Conservation (phyloP, 1,140 invertebrate species). For the Pararge aegeria region DNA sequence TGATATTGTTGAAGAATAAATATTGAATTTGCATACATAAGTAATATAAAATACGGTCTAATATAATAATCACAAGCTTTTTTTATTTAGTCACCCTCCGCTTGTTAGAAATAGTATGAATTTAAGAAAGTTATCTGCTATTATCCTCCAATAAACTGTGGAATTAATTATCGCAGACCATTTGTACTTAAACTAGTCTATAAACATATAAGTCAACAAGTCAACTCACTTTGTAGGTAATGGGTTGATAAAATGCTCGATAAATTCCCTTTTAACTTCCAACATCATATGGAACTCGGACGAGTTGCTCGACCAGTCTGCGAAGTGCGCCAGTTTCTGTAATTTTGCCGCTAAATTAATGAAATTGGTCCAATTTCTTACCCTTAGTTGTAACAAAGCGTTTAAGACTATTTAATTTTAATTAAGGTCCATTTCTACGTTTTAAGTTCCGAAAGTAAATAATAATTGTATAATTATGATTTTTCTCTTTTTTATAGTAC, state of each 20-base stretch:
- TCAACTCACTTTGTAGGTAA: slow-evolving; percentile 71
- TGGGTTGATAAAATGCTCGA: slow-evolving; percentile 82
- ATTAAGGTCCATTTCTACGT: slow-evolving; percentile 12
- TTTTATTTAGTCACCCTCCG: no score
- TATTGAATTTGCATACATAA: no score
- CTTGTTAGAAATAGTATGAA: no score
- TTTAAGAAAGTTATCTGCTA: no score
- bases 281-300: slow-evolving; percentile 84
- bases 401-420: slow-evolving; percentile 22
- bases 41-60: no score
- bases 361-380: slow-evolving; percentile 52
- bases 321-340: slow-evolving; percentile 86
- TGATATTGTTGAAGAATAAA: no score
- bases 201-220: not conserved
- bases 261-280: slow-evolving; percentile 84
- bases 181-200: not conserved
- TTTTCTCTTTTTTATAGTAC: no score
- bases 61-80: no score
- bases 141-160: not conserved
- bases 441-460: not conserved
- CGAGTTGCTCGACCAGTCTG: slow-evolving; percentile 86
- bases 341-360: slow-evolving; percentile 53
- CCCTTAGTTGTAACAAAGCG: slow-evolving; percentile 19
- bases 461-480: no score
- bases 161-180: slow-evolving; percentile 10